Base-by-base conservation (phyloP, 2,888 invertebrate genomes). In the Andrena marginata region DNA sequence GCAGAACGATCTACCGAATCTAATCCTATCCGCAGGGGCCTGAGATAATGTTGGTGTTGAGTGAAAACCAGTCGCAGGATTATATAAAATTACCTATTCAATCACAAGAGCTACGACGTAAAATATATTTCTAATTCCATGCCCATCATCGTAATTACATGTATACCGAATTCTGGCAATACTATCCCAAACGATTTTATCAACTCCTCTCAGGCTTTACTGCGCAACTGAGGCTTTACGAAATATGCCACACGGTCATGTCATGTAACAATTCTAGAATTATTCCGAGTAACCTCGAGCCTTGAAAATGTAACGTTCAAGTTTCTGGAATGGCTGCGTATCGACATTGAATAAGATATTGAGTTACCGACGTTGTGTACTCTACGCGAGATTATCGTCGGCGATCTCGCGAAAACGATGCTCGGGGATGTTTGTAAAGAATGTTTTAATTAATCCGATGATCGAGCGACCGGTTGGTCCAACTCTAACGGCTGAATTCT, bases 291-390 rank as follows among this genome's bases (percentile, higher is more conserved):
- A 48, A 13, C 20, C 42, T 33, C 67, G 48, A 78, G 33, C 80
- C 80, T 80, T 80, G 83, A 82, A 78, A 70, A 82, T 82, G 51
- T 70, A 82, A 48, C 63, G 82, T 82, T 77, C 69, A 63, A 56
- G 83, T 82, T 82, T 82, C 82, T 82, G 79, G 67, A 62, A 79
- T 71, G 78, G 74, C 42, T 74, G 67, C 64, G 60, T 79, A 84
- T 84, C 59, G 79, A 79, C 84, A 84, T 82, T 82, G 84, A 78
- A 71, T 62, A 26, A 71, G 62, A 69, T 82, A 79, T 84, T 70
- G 82, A 8, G 71, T 84, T 84, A 75, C 82, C 16, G 26, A 42
- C 65, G 72, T 71, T 79, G 72, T 71, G 54, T 75, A 68, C 35
- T 70, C 68, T 59, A 80, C 71, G 26, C 67, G 70, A 29, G 51